phyloP scores from a whole-genome alignment of 2,113 vertebrate species.

The Halcyon malimbica region DNA sequence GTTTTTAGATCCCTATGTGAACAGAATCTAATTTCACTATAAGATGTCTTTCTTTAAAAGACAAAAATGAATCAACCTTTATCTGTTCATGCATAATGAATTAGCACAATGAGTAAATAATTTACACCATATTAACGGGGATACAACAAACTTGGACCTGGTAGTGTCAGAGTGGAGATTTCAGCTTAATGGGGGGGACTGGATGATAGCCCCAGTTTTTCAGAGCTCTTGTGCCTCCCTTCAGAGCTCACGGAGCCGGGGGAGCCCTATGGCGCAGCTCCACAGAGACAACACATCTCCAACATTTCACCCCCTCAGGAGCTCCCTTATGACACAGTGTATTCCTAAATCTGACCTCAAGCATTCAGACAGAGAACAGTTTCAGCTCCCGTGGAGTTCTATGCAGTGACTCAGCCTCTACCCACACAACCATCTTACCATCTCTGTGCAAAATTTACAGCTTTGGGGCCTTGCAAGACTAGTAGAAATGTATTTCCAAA shows the following conservation, averaged over 20 bases:
- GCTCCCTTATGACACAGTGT: not conserved
- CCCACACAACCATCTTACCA: not conserved
- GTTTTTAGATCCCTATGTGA: not conserved
- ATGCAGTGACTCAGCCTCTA: not conserved
- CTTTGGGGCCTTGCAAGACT: not conserved
- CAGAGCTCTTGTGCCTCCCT: not conserved
- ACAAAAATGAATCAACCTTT: not conserved
- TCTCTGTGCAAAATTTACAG: not conserved
- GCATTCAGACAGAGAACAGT: not conserved
- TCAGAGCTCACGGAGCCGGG: fast-evolving
- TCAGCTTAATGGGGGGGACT: not conserved
- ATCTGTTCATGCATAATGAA: not conserved
- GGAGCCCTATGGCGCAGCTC: not conserved
- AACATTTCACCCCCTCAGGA: not conserved
- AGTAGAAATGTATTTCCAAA: not conserved
- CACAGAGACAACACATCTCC: not conserved
- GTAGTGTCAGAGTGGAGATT: not conserved
- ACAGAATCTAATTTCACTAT: not conserved
- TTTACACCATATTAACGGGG: not conserved
- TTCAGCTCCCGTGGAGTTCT: not conserved
- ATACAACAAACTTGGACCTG: not conserved
- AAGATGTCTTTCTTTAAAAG: not conserved
- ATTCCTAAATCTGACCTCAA: not conserved
- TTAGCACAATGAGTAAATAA: fast-evolving
- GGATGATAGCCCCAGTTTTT: not conserved